Conservation (phyloP, 1,140 invertebrate genomes). For the Lamellibrachia luymesi region DNA sequence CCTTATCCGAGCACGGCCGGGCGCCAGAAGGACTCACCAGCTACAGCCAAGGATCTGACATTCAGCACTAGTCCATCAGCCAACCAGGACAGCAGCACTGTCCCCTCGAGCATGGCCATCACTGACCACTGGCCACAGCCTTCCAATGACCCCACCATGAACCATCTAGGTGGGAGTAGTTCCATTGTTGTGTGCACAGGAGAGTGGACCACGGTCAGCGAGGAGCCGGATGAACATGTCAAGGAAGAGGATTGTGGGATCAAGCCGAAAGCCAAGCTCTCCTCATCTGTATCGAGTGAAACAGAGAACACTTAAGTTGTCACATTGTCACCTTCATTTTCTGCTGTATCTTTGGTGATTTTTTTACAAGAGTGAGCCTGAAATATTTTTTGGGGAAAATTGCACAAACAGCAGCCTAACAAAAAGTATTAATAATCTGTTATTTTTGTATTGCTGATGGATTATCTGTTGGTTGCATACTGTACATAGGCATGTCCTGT, state of each 20-base stretch:
- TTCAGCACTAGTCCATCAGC: not conserved
- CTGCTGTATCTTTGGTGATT: not conserved
- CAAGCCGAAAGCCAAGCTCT: not conserved
- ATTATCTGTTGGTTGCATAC: not conserved
- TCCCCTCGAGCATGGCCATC: not conserved
- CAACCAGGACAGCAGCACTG: not conserved
- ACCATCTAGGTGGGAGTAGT: not conserved
- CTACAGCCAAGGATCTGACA: not conserved
- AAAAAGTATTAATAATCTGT: not conserved
- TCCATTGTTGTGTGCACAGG: not conserved
- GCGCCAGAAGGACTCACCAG: not conserved
- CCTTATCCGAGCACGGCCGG: not conserved
- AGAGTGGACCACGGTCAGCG: not conserved
- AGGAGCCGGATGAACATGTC: not conserved
- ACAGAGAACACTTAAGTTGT: not conserved
- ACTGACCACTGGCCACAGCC: not conserved
- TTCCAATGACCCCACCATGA: not conserved
- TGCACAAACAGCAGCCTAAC: not conserved
- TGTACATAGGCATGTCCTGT: not conserved
- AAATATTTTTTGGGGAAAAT: not conserved
- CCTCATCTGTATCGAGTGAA: not conserved
- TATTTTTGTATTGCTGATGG: not conserved
- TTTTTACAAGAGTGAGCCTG: not conserved
- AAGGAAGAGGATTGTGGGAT: not conserved
- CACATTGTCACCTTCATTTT: not conserved